Evolutionary conservation across 1,140 invertebrate species (phyloP).

Genomic region (Triops cancriformis): DNA sequence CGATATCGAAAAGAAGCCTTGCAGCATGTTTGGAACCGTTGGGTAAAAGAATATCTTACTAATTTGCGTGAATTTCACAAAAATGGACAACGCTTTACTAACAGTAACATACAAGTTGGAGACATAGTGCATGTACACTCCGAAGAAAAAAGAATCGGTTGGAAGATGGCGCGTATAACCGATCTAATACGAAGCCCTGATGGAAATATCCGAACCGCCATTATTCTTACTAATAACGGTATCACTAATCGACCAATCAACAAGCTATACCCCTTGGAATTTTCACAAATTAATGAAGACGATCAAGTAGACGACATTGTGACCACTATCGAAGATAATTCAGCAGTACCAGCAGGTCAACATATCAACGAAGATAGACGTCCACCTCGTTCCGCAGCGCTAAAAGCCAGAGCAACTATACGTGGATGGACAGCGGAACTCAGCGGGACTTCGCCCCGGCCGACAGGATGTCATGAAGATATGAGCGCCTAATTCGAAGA

Average conservation of each 20-base stretch:
- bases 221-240: too few relatives aligned
- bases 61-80: too few relatives aligned
- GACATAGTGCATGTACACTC: neutral
- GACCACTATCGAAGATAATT: neutral
- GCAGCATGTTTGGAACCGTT: too few relatives aligned
- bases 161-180: neutral
- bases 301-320: neutral
- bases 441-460: neutral
- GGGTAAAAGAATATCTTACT: too few relatives aligned
- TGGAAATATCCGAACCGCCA: too few relatives aligned
- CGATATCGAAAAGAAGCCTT: neutral
- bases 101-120: slow-evolving; percentile 16
- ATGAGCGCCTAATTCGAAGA: too few relatives aligned
- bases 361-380: neutral
- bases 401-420: neutral
- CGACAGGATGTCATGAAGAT: neutral
- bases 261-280: slow-evolving; percentile 6
- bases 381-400: neutral
- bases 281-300: neutral
- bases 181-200: neutral
- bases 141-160: slow-evolving; percentile 8
- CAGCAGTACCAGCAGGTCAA: neutral
- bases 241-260: too few relatives aligned
- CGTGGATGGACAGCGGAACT: neutral
- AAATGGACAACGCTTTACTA: too few relatives aligned